phyloP scores from a whole-genome alignment of 2,888 invertebrate species.

The Amphipyra berbera region DNA sequence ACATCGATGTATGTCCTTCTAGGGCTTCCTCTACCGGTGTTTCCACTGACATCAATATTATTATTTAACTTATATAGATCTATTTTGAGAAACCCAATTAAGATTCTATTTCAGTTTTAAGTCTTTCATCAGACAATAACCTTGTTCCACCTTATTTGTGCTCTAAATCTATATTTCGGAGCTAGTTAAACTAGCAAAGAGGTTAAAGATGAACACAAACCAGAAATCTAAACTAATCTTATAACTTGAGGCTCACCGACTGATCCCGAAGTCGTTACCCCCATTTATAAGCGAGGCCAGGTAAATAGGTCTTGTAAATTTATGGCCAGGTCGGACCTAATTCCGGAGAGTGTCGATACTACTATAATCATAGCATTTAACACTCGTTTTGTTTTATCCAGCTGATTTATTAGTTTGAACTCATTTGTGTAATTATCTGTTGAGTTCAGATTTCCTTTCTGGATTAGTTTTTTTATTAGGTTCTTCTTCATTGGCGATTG shows the following conservation, averaged over 20 bases:
- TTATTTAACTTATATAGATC: no score
- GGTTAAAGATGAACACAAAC: neutral
- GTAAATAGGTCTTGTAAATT: conserved; percentile 54
- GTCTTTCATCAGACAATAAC: no score
- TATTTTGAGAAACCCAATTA: no score
- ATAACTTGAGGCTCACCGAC: conserved; percentile 2
- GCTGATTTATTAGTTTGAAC: conserved; percentile 29
- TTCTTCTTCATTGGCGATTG: no score
- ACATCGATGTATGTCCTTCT: no score
- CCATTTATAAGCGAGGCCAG: conserved; percentile 33
- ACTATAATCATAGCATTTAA: conserved; percentile 32
- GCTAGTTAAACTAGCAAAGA: no score
- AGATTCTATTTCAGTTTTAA: no score
- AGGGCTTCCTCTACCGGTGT: no score
- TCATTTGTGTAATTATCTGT: conserved; percentile 25
- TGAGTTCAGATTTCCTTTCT: neutral
- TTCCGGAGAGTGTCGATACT: conserved; percentile 38
- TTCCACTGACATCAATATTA: no score
- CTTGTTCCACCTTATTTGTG: no score
- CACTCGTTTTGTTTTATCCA: conserved; percentile 25
- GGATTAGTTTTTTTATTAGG: neutral
- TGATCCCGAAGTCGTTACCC: conserved; percentile 9
- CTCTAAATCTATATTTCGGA: no score
- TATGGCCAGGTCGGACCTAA: conserved; percentile 48
- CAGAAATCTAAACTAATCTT: conserved; percentile 5